Percentiles rank a stretch among this genome's conserved stretches.
Conservation (phyloP, 2,888 invertebrate genomes). For the Hypolimnas misippus region DNA sequence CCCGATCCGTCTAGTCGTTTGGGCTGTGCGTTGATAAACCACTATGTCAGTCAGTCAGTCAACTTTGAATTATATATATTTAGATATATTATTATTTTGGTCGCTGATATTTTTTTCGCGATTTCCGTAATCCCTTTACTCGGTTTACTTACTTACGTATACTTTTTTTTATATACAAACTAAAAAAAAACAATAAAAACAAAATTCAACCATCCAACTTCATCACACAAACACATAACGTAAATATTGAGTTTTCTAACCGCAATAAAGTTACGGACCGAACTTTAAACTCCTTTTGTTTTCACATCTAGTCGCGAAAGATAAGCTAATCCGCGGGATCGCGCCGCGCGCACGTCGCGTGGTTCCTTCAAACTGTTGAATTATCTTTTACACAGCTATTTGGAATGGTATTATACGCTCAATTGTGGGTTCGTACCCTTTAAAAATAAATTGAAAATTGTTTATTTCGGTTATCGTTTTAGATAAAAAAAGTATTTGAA, state of each 20-base stretch:
- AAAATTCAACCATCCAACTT: no score
- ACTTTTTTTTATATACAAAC: no score
- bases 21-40: no score
- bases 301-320: slow-evolving; percentile 47
- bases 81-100: no score
- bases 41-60: no score
- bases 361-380: slow-evolving; percentile 11
- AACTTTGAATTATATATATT: no score
- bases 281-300: slow-evolving; percentile 18
- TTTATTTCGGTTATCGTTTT: background rate
- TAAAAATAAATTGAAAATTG: background rate
- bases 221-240: slow-evolving; percentile 3
- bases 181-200: no score
- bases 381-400: slow-evolving; percentile 31
- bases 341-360: slow-evolving; percentile 37
- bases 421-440: background rate
- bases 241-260: slow-evolving; percentile 7
- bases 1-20: no score
- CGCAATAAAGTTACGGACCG: slow-evolving; percentile 19
- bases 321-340: slow-evolving; percentile 45
- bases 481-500: no score
- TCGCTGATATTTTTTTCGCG: no score
- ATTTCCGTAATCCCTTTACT: no score
- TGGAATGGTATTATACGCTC: slow-evolving; percentile 5
- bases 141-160: no score